Percentiles rank a stretch among this genome's conserved stretches.
phyloP scores from a whole-genome alignment of 2,888 invertebrate species.

The Galerucella pusilla region DNA sequence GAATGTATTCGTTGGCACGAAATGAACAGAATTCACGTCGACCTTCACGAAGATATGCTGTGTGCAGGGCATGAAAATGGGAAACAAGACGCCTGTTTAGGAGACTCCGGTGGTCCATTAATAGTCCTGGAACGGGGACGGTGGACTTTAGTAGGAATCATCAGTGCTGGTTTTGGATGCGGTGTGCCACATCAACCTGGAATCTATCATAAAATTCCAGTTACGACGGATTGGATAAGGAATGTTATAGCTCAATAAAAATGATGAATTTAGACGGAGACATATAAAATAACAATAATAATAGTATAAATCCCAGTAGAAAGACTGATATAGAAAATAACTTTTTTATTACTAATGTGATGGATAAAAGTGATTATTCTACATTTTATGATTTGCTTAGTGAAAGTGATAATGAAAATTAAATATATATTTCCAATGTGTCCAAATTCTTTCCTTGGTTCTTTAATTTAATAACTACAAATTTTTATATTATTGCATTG shows the following conservation, averaged over 20 bases:
- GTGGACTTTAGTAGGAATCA: conserved; percentile 85
- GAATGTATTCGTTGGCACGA: conserved; percentile 86
- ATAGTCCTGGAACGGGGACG: conserved; percentile 74
- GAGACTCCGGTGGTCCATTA: conserved; percentile 85
- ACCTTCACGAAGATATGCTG: conserved; percentile 82
- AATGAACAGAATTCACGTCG: conserved; percentile 82
- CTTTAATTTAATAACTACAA: too few relatives aligned
- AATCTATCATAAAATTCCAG: conserved; percentile 84
- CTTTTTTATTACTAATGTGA: not conserved
- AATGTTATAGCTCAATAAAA: conserved; percentile 20
- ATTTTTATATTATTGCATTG: too few relatives aligned
- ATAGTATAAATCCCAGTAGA: not conserved
- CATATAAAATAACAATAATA: not conserved
- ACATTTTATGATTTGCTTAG: not conserved
- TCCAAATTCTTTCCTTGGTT: too few relatives aligned
- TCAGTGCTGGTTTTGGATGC: conserved; percentile 88
- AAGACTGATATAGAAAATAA: conserved; percentile 2
- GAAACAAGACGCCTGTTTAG: conserved; percentile 84
- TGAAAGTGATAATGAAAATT: not conserved
- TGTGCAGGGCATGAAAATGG: conserved; percentile 88
- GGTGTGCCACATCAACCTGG: conserved; percentile 88
- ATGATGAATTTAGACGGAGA: not conserved
- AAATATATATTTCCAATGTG: not conserved
- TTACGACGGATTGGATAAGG: conserved; percentile 77
- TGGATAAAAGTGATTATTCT: not conserved